Base-by-base conservation (phyloP, 2,113 vertebrate species). In the Rhinopomastus cyanomelas region DNA sequence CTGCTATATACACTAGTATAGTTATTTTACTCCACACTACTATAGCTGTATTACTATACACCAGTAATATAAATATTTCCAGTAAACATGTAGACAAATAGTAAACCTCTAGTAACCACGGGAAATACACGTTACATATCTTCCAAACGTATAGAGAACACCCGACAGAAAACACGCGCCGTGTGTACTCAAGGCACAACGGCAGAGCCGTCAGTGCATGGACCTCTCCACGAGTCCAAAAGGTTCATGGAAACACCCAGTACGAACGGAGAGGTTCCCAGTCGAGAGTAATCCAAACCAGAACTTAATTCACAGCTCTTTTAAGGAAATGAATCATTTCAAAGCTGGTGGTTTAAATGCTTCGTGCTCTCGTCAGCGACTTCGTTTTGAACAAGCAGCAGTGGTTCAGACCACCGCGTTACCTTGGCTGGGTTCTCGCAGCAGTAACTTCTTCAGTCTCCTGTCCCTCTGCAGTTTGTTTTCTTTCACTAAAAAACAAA, bases 341-440 rank as follows among this genome's bases (percentile, higher is more conserved):
- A 11, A 87, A 69, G 9, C 23, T 77, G 56, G 15, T 42, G 11
- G 15, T 42, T 42, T 42, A 62, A 11, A 27, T 55, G 8, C 19
- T 82, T 89, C 21, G 59, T 23, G 2, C 52, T 83, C 11, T 85
- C 74, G 20, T 10, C 44, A 81, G 56, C 8, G 46, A 32, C 7
- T 64, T 57, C 67, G 8, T 52, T 34, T 62, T 53, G 29, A 87
- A 66, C 9, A 34, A 6, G 36, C 21, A 55, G 13, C 46, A 55
- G 10, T 6, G 75, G 9, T 67, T 34, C 76, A 91, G 49, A 79
- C 42, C 39, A 89, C 17, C 86, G 32, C 61, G 96, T 98, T 98
- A 98, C 97, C 97, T 98, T 96, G 14, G 53, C 49, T 94, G 96
- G 88, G 87, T 93, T 96, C 93, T 96, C 83, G 32, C 80, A 94